A percentile compares a stretch with the other conserved stretches of the same genome.
phyloP scores from a whole-genome alignment of 2,113 vertebrate genomes.

The Diadophis punctatus region DNA sequence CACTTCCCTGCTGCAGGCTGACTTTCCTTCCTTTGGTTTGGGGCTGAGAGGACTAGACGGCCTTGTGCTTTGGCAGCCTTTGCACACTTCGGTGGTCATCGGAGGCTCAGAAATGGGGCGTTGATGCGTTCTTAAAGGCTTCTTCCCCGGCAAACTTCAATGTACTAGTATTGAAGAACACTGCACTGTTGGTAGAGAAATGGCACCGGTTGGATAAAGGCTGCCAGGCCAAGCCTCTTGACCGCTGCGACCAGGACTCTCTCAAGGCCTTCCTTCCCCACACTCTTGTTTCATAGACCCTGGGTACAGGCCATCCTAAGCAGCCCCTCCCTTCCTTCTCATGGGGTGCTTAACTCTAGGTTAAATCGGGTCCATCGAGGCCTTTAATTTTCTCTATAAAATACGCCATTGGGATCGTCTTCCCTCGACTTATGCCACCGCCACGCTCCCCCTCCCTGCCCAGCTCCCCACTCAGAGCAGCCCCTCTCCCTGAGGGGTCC shows the following conservation, averaged over 20 bases:
- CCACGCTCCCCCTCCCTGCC: neutral
- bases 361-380: neutral
- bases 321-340: neutral
- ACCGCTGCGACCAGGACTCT: neutral
- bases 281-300: neutral
- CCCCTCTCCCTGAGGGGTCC: neutral
- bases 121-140: neutral
- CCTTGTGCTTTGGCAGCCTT: slow-evolving; percentile 30
- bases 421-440: neutral
- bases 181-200: neutral
- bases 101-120: neutral
- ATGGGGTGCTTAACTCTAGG: neutral
- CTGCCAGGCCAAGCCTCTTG: neutral
- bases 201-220: neutral
- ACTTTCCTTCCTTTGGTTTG: neutral
- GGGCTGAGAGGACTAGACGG: neutral
- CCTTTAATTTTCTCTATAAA: no score
- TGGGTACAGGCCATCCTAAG: neutral
- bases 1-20: slow-evolving; percentile 56
- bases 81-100: neutral
- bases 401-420: rapidly evolving
- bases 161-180: neutral
- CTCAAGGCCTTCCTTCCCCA: neutral
- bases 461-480: neutral
- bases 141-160: neutral